These are phyloP conservation scores for Pseudomyrmex cubaensis DNA, from an alignment of 1,140 invertebrate genomes.

Conservation along the genomic window DNA sequence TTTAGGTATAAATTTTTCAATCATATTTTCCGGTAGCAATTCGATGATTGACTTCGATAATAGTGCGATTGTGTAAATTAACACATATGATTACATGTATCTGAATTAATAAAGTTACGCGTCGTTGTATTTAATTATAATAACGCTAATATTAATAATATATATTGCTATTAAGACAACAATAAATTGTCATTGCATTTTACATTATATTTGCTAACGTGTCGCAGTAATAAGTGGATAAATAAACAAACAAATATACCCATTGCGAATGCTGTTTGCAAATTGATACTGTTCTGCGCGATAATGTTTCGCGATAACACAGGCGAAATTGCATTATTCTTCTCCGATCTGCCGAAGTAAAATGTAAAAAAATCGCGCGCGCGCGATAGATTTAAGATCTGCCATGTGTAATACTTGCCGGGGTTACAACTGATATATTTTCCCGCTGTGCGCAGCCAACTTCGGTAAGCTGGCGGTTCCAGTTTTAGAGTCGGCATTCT, in stretches of 20 bases:
- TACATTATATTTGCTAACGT: constrained; percentile 9
- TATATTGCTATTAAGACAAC: not conserved
- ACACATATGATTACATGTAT: constrained; percentile 31
- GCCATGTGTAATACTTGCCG: not conserved
- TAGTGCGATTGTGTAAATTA: too few species aligned
- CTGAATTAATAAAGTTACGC: not conserved
- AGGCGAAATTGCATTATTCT: not conserved
- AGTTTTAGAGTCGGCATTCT: constrained; percentile 23
- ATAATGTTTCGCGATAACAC: not conserved
- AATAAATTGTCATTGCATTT: constrained; percentile 26
- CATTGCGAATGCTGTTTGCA: not conserved
- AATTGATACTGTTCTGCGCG: constrained; percentile 5
- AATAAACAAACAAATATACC: not conserved
- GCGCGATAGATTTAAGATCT: not conserved
- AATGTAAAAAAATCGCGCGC: not conserved
- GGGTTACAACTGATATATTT: constrained; percentile 33
- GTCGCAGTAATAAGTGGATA: constrained; percentile 15
- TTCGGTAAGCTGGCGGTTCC: constrained; percentile 5
- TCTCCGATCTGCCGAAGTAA: not conserved
- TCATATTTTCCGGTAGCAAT: not conserved
- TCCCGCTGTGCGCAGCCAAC: not conserved
- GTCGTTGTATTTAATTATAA: constrained; percentile 4
- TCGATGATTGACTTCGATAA: not conserved
- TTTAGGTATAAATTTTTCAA: not conserved
- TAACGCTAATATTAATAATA: constrained; percentile 8